Evolutionary conservation across 2,888 invertebrate genomes (phyloP).

Genomic region (Agapetus fuscipes): DNA sequence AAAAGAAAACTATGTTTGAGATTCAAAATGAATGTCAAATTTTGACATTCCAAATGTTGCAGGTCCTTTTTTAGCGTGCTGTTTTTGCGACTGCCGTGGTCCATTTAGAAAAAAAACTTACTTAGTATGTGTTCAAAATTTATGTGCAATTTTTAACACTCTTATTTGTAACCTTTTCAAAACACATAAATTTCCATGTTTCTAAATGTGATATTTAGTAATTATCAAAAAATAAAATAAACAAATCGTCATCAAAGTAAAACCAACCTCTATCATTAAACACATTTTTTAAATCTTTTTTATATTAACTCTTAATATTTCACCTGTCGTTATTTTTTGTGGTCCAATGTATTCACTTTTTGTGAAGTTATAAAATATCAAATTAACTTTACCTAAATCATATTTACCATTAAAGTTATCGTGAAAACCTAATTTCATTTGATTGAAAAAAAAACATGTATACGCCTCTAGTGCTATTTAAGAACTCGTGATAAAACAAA

Average conservation of each 20-base stretch:
- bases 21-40: too few species aligned
- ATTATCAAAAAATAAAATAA: constrained; percentile 27
- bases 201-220: constrained; percentile 51
- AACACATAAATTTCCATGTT: constrained; percentile 46
- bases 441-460: too few species aligned
- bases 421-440: too few species aligned
- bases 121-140: constrained; percentile 37
- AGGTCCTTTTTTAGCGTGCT: too few species aligned
- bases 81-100: too few species aligned
- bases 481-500: too few species aligned
- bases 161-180: constrained; percentile 16
- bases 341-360: constrained; percentile 19
- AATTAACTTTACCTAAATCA: too few species aligned
- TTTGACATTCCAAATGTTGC: too few species aligned
- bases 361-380: constrained; percentile 5
- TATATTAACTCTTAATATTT: constrained; percentile 9
- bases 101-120: too few species aligned
- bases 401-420: too few species aligned
- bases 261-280: constrained; percentile 11
- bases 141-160: constrained; percentile 45
- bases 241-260: constrained; percentile 8
- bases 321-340: constrained; percentile 21
- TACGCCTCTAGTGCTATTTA: too few species aligned
- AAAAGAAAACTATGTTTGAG: too few species aligned
- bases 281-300: constrained; percentile 6